Conservation (phyloP, 1,140 invertebrate genomes). For the Matsumurasca onukii region DNA sequence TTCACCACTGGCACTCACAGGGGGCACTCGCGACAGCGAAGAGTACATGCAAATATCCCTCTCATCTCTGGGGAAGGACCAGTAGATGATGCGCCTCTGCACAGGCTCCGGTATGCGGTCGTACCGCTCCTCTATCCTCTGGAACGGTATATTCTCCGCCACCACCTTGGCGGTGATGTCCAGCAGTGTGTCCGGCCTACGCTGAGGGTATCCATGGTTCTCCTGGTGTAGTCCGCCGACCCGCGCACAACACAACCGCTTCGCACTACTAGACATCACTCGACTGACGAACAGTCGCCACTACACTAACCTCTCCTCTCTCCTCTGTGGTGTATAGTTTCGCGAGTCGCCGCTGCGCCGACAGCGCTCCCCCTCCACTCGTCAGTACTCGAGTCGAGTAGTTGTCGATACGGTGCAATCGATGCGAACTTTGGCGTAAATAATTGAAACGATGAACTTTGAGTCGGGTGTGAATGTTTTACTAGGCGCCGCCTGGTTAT, state of each 20-base stretch:
- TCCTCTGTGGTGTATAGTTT: too few relatives aligned
- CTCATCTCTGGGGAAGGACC: slow-evolving; percentile 85
- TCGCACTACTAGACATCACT: slow-evolving; percentile 39
- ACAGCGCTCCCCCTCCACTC: too few relatives aligned
- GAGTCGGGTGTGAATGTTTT: too few relatives aligned
- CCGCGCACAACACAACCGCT: slow-evolving; percentile 49
- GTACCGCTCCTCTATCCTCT: slow-evolving; percentile 82
- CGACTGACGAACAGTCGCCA: slow-evolving; percentile 15
- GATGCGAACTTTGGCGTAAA: too few relatives aligned
- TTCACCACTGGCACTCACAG: slow-evolving; percentile 52
- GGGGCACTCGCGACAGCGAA: slow-evolving; percentile 62
- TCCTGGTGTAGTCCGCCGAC: slow-evolving; percentile 39
- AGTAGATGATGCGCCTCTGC: slow-evolving; percentile 82
- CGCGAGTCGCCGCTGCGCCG: too few relatives aligned
- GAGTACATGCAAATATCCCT: slow-evolving; percentile 88
- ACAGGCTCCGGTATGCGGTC: slow-evolving; percentile 86
- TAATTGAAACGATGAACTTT: too few relatives aligned
- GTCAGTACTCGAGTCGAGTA: too few relatives aligned
- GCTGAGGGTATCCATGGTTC: slow-evolving; percentile 8
- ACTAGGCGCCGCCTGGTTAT: too few relatives aligned
- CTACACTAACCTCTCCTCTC: background rate
- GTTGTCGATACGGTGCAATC: too few relatives aligned
- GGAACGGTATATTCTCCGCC: slow-evolving; percentile 81
- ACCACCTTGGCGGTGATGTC: slow-evolving; percentile 82
- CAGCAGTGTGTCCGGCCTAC: slow-evolving; percentile 64